Evolutionary conservation across 92 coral and sea anemone genomes (phyloP), one percentile per base, ranked within the genome.

Genomic region (Siderastrea siderea): DNA sequence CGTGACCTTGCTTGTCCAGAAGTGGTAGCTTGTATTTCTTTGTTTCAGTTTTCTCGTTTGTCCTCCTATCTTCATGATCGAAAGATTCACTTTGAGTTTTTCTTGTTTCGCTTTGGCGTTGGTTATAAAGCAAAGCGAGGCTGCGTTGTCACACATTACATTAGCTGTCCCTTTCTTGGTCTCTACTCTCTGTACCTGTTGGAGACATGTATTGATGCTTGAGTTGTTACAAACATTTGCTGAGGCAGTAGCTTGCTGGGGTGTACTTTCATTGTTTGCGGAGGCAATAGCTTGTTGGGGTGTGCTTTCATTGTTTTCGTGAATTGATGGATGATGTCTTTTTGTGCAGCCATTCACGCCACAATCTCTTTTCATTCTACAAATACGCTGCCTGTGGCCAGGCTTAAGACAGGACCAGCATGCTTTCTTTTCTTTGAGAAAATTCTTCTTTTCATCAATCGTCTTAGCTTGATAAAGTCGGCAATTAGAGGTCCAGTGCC

Each of bases 111-210:
- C 94, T 71, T 77, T 87, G 16, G 71, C 46, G 69, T 86, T 81
- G 10, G 94, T 87, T 5, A 91, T 87, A 47, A 91, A 82, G 43
- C 86, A 91, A 68, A 91, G 80, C 50, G 94, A 77, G 59, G 94
- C 90, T 15, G 73, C 91, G 70, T 77, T 87, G 47, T 91, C 94
- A 91, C 89, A 87, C 86, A 91, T 77, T 43, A 87, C 61, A 68
- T 71, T 91, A 65, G 84, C 85, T 82, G 54, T 57, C 7, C 94
- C 92, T 78, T 61, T 60, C 45, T 57, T 81, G 77, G 91, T 87
- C 52, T 87, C 59, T 15, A 87, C 72, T 78, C 69, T 83, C 54
- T 87, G 84, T 51, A 91, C 61, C 49, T 91, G 94, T 17, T 86
- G 69, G 26, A 86, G 88, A 66, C 91, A 81, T 13, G 79, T 86